These are phyloP conservation scores for Saxidomus purpurata DNA, from an alignment of 1,140 invertebrate species.

Conservation along the genomic window DNA sequence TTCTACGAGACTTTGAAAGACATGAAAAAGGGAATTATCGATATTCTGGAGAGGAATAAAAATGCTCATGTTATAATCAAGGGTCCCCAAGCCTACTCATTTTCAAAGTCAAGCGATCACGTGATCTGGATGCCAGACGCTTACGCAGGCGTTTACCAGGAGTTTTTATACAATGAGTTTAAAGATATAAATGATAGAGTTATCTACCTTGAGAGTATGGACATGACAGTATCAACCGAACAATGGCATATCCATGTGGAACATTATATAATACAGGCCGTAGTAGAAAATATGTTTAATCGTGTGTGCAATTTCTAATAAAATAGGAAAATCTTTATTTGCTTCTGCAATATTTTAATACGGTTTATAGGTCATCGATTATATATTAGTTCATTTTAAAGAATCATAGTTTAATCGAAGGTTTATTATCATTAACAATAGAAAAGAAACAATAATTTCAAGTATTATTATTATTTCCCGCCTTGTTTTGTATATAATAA, in stretches of 20 bases:
- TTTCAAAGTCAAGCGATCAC: slow-evolving; percentile 45
- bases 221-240: slow-evolving; percentile 51
- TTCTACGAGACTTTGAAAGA: slow-evolving; percentile 42
- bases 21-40: slow-evolving; percentile 3
- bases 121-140: slow-evolving; percentile 48
- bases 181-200: slow-evolving; percentile 40
- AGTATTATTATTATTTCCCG: no score
- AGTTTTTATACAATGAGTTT: slow-evolving; percentile 40
- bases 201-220: slow-evolving; percentile 36
- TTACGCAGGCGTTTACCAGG: slow-evolving; percentile 28
- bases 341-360: no score
- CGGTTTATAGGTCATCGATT: no score
- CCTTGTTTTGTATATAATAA: no score
- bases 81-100: slow-evolving; percentile 53
- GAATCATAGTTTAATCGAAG: no score
- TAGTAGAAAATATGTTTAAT: slow-evolving; percentile 15
- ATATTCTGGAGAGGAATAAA: slow-evolving; percentile 2
- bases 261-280: neutral
- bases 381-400: no score
- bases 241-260: slow-evolving; percentile 54
- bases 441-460: no score
- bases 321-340: no score
- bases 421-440: no score
- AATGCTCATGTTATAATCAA: slow-evolving; percentile 38
- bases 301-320: neutral